Evolutionary conservation across 1,140 invertebrate genomes (phyloP).

Genomic region (Procambarus clarkii): DNA sequence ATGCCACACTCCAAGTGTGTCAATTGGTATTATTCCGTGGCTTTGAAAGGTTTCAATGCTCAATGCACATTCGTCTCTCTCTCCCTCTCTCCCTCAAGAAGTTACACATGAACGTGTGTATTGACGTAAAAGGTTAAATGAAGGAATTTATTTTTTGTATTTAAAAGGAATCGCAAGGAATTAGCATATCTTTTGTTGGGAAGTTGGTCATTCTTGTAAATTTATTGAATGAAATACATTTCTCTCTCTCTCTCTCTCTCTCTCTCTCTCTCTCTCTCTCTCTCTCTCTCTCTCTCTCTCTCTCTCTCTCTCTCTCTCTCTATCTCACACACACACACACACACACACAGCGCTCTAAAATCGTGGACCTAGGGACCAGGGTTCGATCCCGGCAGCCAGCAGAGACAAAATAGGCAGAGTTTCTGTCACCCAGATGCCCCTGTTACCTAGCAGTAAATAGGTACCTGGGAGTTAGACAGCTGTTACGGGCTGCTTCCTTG

Average conservation of each 20-base stretch:
- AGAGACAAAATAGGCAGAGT: no score
- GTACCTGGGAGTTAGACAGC: no score
- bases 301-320: not conserved
- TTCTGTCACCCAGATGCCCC: no score
- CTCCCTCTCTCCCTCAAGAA: not conserved
- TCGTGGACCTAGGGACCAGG: no score
- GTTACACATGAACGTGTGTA: not conserved
- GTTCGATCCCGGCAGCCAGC: no score
- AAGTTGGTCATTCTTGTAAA: not conserved
- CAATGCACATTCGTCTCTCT: not conserved
- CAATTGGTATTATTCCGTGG: conserved; percentile 4
- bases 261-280: not conserved
- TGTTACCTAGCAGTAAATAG: no score
- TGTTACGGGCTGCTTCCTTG: no score
- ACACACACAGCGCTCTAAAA: no score
- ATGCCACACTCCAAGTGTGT: conserved; percentile 25
- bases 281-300: not conserved
- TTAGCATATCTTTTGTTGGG: not conserved
- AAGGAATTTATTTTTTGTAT: not conserved
- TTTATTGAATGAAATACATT: no score
- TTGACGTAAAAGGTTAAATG: not conserved
- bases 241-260: conserved; percentile 14
- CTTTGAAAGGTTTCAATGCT: conserved; percentile 23
- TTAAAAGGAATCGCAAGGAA: not conserved
- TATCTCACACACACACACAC: no score